These are phyloP conservation scores for Lepus townsendii DNA, from an alignment of 2,797 vertebrate genomes.

Conservation along the genomic window DNA sequence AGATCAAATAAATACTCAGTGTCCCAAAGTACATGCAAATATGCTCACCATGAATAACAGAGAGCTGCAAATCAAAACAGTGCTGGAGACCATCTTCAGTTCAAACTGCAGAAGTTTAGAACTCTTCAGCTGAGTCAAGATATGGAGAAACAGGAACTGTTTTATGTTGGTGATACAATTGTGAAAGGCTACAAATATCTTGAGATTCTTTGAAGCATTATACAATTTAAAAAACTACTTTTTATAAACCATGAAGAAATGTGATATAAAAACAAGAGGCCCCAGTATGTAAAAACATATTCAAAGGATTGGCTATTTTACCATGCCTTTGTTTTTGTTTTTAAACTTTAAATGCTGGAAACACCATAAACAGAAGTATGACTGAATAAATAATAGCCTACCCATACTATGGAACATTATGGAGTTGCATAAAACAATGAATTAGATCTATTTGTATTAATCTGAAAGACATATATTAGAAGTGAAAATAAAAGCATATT, in stretches of 20 bases:
- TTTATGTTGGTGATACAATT: neutral
- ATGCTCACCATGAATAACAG: neutral
- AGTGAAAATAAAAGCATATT: neutral
- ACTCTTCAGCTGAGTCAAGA: neutral
- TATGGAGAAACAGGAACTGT: neutral
- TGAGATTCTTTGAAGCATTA: neutral
- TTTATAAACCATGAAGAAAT: slow-evolving; percentile 4
- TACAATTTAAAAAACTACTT: neutral
- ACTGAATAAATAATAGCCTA: neutral
- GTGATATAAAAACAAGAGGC: neutral
- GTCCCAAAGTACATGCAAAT: neutral
- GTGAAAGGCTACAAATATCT: neutral
- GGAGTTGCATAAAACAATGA: neutral
- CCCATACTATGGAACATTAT: neutral
- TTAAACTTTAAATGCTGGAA: slow-evolving; percentile 29
- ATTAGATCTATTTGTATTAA: slow-evolving; percentile 44
- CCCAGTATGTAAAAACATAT: neutral
- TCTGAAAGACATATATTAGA: neutral
- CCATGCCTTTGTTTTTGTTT: neutral
- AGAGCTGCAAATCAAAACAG: neutral
- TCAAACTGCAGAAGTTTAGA: neutral
- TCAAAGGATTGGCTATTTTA: neutral
- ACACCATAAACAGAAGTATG: neutral
- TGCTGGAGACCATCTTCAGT: neutral
- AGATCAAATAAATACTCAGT: neutral